Conservation (phyloP, 1,140 invertebrate species). For the Thalassaphorura encarpata region DNA sequence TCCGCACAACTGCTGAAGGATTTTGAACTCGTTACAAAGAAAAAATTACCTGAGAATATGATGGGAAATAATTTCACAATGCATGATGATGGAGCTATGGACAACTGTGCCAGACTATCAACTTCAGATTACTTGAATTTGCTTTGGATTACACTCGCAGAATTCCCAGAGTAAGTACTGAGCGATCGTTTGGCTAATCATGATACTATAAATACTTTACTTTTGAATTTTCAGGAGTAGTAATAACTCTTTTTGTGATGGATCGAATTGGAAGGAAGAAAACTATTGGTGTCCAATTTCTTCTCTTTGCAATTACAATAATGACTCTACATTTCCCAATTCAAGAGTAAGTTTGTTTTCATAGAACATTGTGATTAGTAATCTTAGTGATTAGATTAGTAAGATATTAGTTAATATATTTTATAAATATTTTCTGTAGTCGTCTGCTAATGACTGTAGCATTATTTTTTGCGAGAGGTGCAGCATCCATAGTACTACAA, state of each 20-base stretch:
- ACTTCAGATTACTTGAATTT: conserved; percentile 85
- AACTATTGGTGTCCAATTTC: conserved; percentile 89
- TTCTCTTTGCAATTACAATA: conserved; percentile 72
- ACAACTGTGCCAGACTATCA: conserved; percentile 42
- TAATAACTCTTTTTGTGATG: conserved; percentile 83
- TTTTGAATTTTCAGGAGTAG: conserved; percentile 58
- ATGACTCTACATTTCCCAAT: conserved; percentile 66
- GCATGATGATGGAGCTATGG: neutral
- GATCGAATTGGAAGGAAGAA: conserved; percentile 82
- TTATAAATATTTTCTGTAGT: conserved; percentile 41
- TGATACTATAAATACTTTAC: too few species aligned
- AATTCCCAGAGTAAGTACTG: conserved; percentile 87
- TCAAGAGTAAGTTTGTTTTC: conserved; percentile 64
- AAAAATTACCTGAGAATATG: too few species aligned
- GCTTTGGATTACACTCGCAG: conserved; percentile 86
- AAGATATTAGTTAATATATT: too few species aligned
- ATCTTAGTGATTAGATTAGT: too few species aligned
- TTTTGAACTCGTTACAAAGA: too few species aligned
- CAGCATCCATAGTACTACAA: conserved; percentile 89
- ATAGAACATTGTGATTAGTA: too few species aligned
- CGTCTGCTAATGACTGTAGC: conserved; percentile 69
- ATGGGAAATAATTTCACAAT: too few species aligned
- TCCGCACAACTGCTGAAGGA: conserved; percentile 40
- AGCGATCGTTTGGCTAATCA: too few species aligned
- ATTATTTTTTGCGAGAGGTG: conserved; percentile 77